phyloP scores from a whole-genome alignment of 1,140 invertebrate species.

The Drosophila sucinea region DNA sequence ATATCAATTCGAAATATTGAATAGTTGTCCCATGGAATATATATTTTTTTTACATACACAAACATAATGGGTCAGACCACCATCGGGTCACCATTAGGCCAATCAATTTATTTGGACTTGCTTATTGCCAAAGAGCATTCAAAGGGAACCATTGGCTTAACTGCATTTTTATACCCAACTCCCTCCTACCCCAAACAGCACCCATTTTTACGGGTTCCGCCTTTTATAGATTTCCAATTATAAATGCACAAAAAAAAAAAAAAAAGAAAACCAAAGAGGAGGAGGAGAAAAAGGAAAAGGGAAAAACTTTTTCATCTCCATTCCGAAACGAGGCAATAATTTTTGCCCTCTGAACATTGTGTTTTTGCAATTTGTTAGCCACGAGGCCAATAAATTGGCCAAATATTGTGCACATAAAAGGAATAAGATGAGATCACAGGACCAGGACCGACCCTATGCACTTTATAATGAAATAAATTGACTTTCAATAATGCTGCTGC shows the following conservation, averaged over 20 bases:
- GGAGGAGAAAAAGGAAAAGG: background rate
- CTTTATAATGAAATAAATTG: conserved; percentile 78
- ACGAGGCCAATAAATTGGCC: conserved; percentile 70
- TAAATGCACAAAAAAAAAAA: conserved; percentile 51
- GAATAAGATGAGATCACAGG: conserved; percentile 24
- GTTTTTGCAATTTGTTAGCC: conserved; percentile 77
- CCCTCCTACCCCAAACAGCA: conserved; percentile 14
- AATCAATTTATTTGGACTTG: conserved; percentile 1
- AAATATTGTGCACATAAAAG: conserved; percentile 71
- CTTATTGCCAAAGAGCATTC: background rate
- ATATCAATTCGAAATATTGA: too few species aligned
- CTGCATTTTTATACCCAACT: conserved; percentile 34
- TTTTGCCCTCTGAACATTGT: conserved; percentile 54
- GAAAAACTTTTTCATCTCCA: conserved; percentile 58
- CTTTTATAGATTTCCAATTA: conserved; percentile 63
- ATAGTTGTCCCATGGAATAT: too few species aligned
- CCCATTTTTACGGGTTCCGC: conserved; percentile 34
- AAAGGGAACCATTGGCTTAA: conserved; percentile 14
- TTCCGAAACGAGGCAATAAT: conserved; percentile 58
- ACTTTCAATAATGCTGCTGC: conserved; percentile 43
- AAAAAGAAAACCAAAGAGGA: background rate
- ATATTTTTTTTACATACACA: background rate
- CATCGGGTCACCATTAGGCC: background rate
- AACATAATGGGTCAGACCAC: background rate
- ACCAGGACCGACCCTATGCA: conserved; percentile 50